A percentile compares a stretch with the other conserved stretches of the same genome.
Evolutionary conservation across 2,797 vertebrate species (phyloP).

Genomic region (Eulemur mongoz): DNA sequence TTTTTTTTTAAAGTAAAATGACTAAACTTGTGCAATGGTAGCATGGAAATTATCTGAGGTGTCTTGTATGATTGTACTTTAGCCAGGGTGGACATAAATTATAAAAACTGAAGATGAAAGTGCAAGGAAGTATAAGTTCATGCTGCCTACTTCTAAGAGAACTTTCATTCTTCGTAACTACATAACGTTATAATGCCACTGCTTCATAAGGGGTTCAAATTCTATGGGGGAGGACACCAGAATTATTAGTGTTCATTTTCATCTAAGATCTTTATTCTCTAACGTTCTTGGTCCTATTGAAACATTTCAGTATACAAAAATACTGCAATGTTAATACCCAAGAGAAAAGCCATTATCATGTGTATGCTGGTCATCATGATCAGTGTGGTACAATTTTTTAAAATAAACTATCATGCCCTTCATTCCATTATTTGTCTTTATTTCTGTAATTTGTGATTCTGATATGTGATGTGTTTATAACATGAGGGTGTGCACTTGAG

Average conservation of each 20-base stretch:
- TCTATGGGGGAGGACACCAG: slow-evolving; percentile 35
- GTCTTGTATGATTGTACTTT: slow-evolving; percentile 39
- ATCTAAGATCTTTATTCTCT: slow-evolving; percentile 52
- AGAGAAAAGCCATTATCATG: slow-evolving; percentile 81
- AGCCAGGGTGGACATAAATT: slow-evolving; percentile 48
- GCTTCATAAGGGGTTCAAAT: slow-evolving; percentile 18
- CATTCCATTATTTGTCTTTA: slow-evolving; percentile 67
- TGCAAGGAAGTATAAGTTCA: slow-evolving; percentile 10
- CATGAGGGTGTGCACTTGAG: not conserved
- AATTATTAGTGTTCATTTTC: slow-evolving; percentile 44
- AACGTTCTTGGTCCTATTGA: slow-evolving; percentile 73
- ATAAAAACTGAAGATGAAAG: slow-evolving; percentile 29
- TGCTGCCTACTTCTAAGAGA: slow-evolving; percentile 52
- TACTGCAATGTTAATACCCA: slow-evolving; percentile 72
- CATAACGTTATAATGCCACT: not conserved
- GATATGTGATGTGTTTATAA: not conserved
- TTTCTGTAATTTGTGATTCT: slow-evolving; percentile 4
- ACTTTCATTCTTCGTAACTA: slow-evolving; percentile 12
- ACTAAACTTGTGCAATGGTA: slow-evolving; percentile 59
- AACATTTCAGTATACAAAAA: slow-evolving; percentile 72
- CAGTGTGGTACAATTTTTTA: slow-evolving; percentile 81
- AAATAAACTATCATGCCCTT: slow-evolving; percentile 85
- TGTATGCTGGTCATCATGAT: slow-evolving; percentile 73
- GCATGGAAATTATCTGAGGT: slow-evolving; percentile 52
- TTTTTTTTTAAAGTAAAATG: slow-evolving; percentile 52